Percentiles rank a stretch among this genome's conserved stretches.
Evolutionary conservation across 2,888 invertebrate species (phyloP).

Genomic region (Philopedon plagiatum): DNA sequence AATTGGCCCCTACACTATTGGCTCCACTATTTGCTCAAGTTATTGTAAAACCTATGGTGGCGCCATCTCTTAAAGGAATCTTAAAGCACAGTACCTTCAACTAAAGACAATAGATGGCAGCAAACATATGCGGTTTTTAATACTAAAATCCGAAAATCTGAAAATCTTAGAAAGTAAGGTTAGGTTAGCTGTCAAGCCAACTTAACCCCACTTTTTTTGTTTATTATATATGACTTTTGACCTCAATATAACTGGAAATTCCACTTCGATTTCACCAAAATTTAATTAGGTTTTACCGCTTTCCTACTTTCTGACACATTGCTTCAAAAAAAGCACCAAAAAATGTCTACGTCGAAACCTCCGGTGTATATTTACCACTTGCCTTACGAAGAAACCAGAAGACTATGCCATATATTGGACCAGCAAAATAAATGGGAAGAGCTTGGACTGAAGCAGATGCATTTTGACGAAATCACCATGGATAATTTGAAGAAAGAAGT

Average conservation of each 20-base stretch:
- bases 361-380: constrained; percentile 79
- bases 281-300: neutral
- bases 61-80: no score
- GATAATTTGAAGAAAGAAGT: constrained; percentile 74
- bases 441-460: constrained; percentile 79
- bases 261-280: neutral
- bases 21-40: no score
- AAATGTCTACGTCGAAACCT: constrained; percentile 15
- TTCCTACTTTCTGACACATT: neutral
- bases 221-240: neutral
- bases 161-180: neutral
- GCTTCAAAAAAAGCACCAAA: neutral
- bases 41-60: no score
- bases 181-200: neutral
- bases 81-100: no score
- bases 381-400: constrained; percentile 78
- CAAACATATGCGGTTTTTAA: no score
- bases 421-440: constrained; percentile 85
- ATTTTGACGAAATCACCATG: constrained; percentile 73
- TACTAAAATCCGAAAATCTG: no score
- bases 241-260: constrained; percentile 14
- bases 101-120: neutral
- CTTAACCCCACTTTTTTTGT: neutral
- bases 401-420: constrained; percentile 84
- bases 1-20: no score